These are phyloP conservation scores for Bembecia ichneumoniformis DNA, from an alignment of 2,888 invertebrate species.

Conservation along the genomic window DNA sequence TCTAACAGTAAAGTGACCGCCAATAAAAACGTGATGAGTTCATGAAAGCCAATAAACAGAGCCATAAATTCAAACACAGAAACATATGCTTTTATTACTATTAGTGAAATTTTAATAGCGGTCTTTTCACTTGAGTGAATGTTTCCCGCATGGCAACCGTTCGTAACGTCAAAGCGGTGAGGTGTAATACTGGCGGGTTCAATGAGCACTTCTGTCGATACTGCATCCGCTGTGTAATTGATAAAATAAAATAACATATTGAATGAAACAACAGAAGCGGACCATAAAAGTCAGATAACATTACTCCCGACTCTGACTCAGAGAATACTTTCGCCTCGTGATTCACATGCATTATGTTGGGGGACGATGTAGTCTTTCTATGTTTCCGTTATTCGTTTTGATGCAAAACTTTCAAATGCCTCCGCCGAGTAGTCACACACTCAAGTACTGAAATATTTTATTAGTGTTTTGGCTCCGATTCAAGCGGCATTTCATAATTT, in stretches of 20 bases:
- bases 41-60: constrained; percentile 24
- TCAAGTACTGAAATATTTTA: constrained; percentile 40
- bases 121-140: constrained; percentile 7
- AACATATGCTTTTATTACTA: constrained; percentile 11
- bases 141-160: constrained; percentile 9
- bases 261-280: constrained; percentile 27
- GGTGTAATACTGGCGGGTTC: constrained; percentile 14
- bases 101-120: constrained; percentile 7
- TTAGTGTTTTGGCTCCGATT: constrained; percentile 50
- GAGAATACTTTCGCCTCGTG: constrained; percentile 39
- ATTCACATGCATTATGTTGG: constrained; percentile 49
- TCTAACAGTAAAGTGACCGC: constrained; percentile 8
- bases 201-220: constrained; percentile 34
- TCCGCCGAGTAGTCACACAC: constrained; percentile 31
- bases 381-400: constrained; percentile 50
- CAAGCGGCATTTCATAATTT: constrained; percentile 21
- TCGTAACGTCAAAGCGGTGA: constrained; percentile 9
- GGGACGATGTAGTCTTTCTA: constrained; percentile 29
- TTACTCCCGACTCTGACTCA: constrained; percentile 37
- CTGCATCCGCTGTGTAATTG: constrained; percentile 45
- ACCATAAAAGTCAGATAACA: constrained; percentile 53
- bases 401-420: constrained; percentile 44
- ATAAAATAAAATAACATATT: constrained; percentile 38
- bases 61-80: constrained; percentile 19
- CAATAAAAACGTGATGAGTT: constrained; percentile 27